Percentiles rank a stretch among this genome's conserved stretches.
These are phyloP conservation scores for Avahi laniger DNA, from an alignment of 2,797 vertebrate genomes.

Conservation along the genomic window DNA sequence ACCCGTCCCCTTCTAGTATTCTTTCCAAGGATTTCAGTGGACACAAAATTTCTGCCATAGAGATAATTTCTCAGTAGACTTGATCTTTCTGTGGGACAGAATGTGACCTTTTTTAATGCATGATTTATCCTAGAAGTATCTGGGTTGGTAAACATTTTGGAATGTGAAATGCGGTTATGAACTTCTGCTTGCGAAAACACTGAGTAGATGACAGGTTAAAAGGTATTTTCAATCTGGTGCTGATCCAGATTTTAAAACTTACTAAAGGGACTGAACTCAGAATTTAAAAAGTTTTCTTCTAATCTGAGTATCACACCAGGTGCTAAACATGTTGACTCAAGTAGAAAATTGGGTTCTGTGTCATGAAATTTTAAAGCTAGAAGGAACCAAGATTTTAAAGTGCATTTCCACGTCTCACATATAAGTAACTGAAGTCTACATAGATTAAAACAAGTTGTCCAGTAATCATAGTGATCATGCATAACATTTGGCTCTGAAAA, in stretches of 20 bases:
- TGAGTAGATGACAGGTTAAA: constrained; percentile 1
- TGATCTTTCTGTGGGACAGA: neutral
- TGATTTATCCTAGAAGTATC: neutral
- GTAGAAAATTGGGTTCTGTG: constrained; percentile 58
- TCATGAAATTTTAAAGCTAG: constrained; percentile 59
- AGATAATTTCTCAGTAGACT: constrained; percentile 6
- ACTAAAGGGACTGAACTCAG: constrained; percentile 41
- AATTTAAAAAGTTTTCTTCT: constrained; percentile 55
- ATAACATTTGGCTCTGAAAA: neutral
- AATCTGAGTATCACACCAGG: constrained; percentile 42
- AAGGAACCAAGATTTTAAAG: constrained; percentile 28
- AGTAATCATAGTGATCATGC: neutral
- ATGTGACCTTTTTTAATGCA: neutral
- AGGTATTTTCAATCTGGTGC: constrained; percentile 51
- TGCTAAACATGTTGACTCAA: constrained; percentile 57
- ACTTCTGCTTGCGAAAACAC: neutral
- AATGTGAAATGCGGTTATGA: constrained; percentile 26
- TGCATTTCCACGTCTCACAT: constrained; percentile 28
- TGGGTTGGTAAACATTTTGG: constrained; percentile 14
- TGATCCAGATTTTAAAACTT: constrained; percentile 51
- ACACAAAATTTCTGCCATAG: neutral
- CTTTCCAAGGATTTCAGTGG: neutral
- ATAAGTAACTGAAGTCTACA: constrained; percentile 20
- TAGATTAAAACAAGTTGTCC: neutral
- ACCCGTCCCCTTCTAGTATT: neutral